phyloP scores from a whole-genome alignment of 1,140 invertebrate genomes.

The Diuraphis noxia region DNA sequence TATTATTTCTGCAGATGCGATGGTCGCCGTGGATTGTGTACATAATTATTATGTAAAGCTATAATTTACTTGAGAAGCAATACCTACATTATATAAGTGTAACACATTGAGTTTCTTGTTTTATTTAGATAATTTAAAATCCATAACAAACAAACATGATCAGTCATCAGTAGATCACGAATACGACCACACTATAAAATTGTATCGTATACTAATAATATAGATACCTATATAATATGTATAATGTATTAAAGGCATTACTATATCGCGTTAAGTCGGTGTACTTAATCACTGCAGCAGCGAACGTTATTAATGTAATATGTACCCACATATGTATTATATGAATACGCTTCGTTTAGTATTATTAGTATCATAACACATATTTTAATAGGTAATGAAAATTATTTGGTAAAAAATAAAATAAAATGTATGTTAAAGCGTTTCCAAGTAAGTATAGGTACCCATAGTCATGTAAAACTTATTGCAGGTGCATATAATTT shows the following conservation, averaged over 20 bases:
- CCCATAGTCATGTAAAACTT: background rate
- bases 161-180: background rate
- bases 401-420: background rate
- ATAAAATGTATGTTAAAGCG: background rate
- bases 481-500: background rate
- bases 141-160: background rate
- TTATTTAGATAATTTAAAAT: background rate
- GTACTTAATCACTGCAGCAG: background rate
- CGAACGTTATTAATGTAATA: background rate
- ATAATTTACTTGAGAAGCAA: background rate
- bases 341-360: background rate
- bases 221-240: background rate
- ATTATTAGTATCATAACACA: no score
- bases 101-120: background rate
- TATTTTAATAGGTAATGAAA: background rate
- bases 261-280: background rate
- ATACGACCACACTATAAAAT: background rate
- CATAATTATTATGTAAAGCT: background rate
- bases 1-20: background rate
- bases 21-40: background rate
- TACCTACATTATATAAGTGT: background rate
- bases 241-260: background rate
- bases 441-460: background rate
- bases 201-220: background rate
- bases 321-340: background rate